A percentile compares a stretch with the other conserved stretches of the same genome.
Conservation (phyloP, 2,797 vertebrate genomes). For the Psittacula echo region DNA sequence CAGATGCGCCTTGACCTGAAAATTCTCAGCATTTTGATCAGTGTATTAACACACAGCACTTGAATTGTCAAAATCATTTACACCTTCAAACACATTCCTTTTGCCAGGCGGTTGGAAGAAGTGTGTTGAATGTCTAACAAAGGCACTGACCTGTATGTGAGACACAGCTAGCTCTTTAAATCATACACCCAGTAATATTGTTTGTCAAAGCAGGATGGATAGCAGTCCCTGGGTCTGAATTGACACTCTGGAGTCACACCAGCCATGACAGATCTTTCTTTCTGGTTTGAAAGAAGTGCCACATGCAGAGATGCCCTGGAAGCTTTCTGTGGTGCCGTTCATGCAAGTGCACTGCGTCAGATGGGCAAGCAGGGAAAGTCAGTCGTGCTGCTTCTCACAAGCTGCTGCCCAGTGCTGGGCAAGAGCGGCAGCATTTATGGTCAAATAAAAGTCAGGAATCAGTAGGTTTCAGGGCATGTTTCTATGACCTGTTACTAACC, state of each 20-base stretch:
- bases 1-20: conserved; percentile 50
- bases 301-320: neutral
- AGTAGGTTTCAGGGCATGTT: neutral
- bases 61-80: conserved; percentile 61
- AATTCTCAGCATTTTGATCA: conserved; percentile 52
- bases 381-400: neutral
- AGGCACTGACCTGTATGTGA: neutral
- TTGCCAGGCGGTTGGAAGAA: conserved; percentile 41
- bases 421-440: neutral
- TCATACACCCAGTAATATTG: neutral
- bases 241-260: neutral
- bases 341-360: accelerated
- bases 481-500: neutral
- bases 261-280: neutral
- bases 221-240: neutral
- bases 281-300: neutral
- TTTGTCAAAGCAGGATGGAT: conserved; percentile 1
- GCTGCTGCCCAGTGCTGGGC: neutral
- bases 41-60: conserved; percentile 40
- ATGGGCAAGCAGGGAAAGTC: neutral
- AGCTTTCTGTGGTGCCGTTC: neutral
- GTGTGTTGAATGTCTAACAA: conserved; percentile 2
- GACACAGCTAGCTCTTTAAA: neutral
- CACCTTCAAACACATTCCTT: conserved; percentile 40
- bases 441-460: neutral